Evolutionary conservation across 1,140 invertebrate genomes (phyloP).

Genomic region (silkworm (Bombyx mori)): ASM3026992v2 NC_085109.1:7992001-7992500

Average conservation of each 20-base stretch:
- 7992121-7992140: slow-evolving; percentile 67
- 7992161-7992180: slow-evolving; percentile 69
- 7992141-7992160: slow-evolving; percentile 45
- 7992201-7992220: slow-evolving; percentile 70
- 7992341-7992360: slow-evolving; percentile 42
- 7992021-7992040: slow-evolving; percentile 42
- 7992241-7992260: slow-evolving; percentile 58
- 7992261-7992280: slow-evolving; percentile 38
- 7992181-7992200: slow-evolving; percentile 74
- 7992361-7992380: slow-evolving; percentile 32
- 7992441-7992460: slow-evolving; percentile 70
- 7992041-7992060: slow-evolving; percentile 38
- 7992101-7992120: slow-evolving; percentile 52
- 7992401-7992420: slow-evolving; percentile 62
- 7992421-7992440: slow-evolving; percentile 66
- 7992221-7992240: slow-evolving; percentile 66
- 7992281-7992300: slow-evolving; percentile 45
- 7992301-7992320: slow-evolving; percentile 45
- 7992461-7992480: slow-evolving; percentile 11
- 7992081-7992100: slow-evolving; percentile 55
- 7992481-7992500: background rate
- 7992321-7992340: slow-evolving; percentile 46
- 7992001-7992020: slow-evolving; percentile 39
- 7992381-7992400: slow-evolving; percentile 20
- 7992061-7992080: slow-evolving; percentile 65